phyloP scores from a whole-genome alignment of 1,140 invertebrate genomes.

The Zophobas atratus region DNA sequence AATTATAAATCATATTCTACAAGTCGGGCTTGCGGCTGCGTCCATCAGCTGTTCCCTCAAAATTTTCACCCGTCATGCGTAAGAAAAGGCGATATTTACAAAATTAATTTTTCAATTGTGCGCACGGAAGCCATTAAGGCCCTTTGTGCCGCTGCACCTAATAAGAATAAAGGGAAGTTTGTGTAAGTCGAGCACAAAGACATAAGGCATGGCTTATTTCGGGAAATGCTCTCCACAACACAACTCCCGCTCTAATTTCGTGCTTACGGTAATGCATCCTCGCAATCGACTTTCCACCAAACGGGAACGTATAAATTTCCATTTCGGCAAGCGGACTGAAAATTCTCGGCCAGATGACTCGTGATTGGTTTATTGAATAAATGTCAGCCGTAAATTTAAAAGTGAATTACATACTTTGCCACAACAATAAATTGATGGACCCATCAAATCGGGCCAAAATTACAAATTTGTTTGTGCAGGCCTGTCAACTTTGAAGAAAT shows the following conservation, averaged over 20 bases:
- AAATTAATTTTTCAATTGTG: constrained; percentile 29
- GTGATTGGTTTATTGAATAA: constrained; percentile 45
- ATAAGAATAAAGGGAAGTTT: constrained; percentile 40
- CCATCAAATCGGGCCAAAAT: background rate
- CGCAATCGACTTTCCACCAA: too few relatives aligned
- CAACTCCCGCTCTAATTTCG: too few relatives aligned
- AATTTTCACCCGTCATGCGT: background rate
- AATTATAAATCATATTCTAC: constrained; percentile 12
- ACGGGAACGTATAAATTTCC: too few relatives aligned
- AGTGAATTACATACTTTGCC: constrained; percentile 24
- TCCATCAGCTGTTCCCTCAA: too few relatives aligned
- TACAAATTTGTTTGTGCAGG: too few relatives aligned
- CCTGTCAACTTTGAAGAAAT: too few relatives aligned
- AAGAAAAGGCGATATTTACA: constrained; percentile 4
- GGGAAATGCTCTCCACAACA: background rate
- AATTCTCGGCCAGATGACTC: background rate
- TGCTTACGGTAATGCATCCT: too few relatives aligned
- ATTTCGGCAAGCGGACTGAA: background rate
- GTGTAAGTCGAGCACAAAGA: constrained; percentile 9
- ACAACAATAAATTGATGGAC: constrained; percentile 38
- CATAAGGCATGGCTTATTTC: constrained; percentile 3
- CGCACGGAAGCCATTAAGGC: constrained; percentile 18
- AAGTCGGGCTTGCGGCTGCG: background rate
- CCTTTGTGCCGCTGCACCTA: constrained; percentile 4
- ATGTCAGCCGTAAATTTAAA: constrained; percentile 40